Percentiles rank a stretch among this genome's conserved stretches.
phyloP scores from a whole-genome alignment of 2,888 invertebrate species.

The Phymatocera aterrima region DNA sequence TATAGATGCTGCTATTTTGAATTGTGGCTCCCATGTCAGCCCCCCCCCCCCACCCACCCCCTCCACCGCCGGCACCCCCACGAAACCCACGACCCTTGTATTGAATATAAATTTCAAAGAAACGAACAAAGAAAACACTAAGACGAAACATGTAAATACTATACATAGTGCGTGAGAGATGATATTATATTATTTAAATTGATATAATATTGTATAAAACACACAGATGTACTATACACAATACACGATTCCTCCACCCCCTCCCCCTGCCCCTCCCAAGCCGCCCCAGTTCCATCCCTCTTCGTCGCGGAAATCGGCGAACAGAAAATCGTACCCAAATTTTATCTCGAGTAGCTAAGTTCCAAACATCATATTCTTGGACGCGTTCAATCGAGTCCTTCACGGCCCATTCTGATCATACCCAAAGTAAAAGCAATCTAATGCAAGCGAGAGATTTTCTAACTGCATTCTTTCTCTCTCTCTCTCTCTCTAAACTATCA shows the following conservation, averaged over 20 bases:
- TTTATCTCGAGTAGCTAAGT: conserved; percentile 24
- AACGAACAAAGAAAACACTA: not conserved
- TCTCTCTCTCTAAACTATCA: not conserved
- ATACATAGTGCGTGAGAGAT: conserved; percentile 68
- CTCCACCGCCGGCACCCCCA: conserved; percentile 29
- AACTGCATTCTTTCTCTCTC: not conserved
- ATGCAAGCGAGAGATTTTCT: not conserved
- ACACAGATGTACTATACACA: conserved; percentile 52
- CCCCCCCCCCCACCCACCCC: conserved; percentile 40
- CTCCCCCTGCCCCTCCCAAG: conserved; percentile 14
- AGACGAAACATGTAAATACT: conserved; percentile 65
- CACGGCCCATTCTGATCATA: not conserved
- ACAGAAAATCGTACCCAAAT: conserved; percentile 27
- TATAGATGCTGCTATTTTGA: conserved; percentile 39
- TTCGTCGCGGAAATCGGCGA: not conserved
- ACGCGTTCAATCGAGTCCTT: not conserved
- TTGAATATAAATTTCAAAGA: conserved; percentile 49
- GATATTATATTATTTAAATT: conserved; percentile 66
- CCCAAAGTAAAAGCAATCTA: not conserved
- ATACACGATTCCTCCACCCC: conserved; percentile 47
- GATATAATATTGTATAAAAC: conserved; percentile 69
- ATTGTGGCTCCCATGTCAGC: conserved; percentile 51
- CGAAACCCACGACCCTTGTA: conserved; percentile 53
- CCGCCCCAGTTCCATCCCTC: not conserved
- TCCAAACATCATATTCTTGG: conserved; percentile 35